Percentiles rank a stretch among this genome's conserved stretches.
These are phyloP conservation scores for Tenebrosternarchus preto DNA, from an alignment of 2,113 vertebrate species.

Conservation along the genomic window DNA sequence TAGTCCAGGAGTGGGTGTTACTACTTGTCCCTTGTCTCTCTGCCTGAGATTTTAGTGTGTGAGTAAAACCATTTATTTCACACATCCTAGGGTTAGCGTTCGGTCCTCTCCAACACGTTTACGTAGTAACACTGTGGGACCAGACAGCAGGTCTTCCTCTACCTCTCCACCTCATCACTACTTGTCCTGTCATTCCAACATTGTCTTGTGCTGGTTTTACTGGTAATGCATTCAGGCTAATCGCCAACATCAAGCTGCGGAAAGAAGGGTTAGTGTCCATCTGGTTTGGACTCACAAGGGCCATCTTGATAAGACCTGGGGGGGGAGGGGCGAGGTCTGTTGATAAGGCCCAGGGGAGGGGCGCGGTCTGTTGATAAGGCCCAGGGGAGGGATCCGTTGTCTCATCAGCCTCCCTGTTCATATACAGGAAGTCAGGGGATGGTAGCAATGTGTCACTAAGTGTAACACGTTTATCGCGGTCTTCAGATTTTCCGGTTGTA, in stretches of 20 bases:
- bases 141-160: conserved; percentile 79
- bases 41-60: too few species aligned
- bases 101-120: conserved; percentile 69
- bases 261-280: conserved; percentile 82
- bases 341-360: too few species aligned
- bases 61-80: too few species aligned
- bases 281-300: conserved; percentile 78
- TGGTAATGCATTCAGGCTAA: conserved; percentile 82
- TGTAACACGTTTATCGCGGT: conserved; percentile 80
- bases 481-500: conserved; percentile 85
- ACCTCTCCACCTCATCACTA: conserved; percentile 56
- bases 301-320: conserved; percentile 79
- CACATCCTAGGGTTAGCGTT: too few species aligned
- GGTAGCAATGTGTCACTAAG: conserved; percentile 77
- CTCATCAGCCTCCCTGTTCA: conserved; percentile 61
- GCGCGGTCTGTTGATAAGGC: too few species aligned
- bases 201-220: conserved; percentile 62
- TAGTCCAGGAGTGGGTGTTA: too few species aligned
- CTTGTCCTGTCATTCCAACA: not conserved
- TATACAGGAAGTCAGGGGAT: conserved; percentile 69
- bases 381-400: too few species aligned
- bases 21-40: too few species aligned
- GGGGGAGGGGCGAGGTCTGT: too few species aligned
- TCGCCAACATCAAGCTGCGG: conserved; percentile 83
- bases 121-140: conserved; percentile 73